Evolutionary conservation across 2,888 invertebrate species (phyloP).

Genomic region (Mythimna impura): DNA sequence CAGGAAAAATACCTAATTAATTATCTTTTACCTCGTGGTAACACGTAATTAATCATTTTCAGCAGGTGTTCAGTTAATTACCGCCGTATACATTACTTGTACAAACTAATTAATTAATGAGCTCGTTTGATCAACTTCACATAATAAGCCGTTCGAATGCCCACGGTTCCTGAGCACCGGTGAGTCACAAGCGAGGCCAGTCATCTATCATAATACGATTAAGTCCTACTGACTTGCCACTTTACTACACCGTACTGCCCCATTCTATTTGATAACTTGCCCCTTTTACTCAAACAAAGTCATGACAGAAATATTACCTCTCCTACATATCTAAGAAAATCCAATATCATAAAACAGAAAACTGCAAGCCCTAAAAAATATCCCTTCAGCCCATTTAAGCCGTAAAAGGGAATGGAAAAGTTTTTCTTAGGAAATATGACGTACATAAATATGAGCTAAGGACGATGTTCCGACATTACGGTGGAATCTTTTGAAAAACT

Average conservation of each 20-base stretch:
- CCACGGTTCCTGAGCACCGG: constrained; percentile 43
- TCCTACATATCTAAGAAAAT: constrained; percentile 61
- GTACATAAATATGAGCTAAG: constrained; percentile 83
- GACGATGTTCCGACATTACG: constrained; percentile 80
- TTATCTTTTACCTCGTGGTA: constrained; percentile 21
- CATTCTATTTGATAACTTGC: constrained; percentile 43
- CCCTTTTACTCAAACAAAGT: constrained; percentile 51
- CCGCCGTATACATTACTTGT: constrained; percentile 16
- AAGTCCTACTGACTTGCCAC: constrained; percentile 68
- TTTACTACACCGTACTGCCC: constrained; percentile 40
- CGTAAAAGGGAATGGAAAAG: constrained; percentile 82
- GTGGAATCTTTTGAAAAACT: constrained; percentile 75
- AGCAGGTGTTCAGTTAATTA: constrained; percentile 31
- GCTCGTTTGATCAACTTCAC: constrained; percentile 42
- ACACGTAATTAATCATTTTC: constrained; percentile 35
- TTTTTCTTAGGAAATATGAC: constrained; percentile 82
- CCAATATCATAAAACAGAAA: constrained; percentile 82
- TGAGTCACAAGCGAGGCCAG: constrained; percentile 74
- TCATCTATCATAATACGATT: constrained; percentile 76
- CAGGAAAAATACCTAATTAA: constrained; percentile 7
- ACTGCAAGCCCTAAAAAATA: constrained; percentile 77
- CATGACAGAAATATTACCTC: constrained; percentile 51
- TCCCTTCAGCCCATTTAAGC: constrained; percentile 79
- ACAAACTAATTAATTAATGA: constrained; percentile 52
- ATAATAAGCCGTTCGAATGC: constrained; percentile 47